phyloP scores from a whole-genome alignment of 1,140 invertebrate genomes.

The Berghia stephanieae region DNA sequence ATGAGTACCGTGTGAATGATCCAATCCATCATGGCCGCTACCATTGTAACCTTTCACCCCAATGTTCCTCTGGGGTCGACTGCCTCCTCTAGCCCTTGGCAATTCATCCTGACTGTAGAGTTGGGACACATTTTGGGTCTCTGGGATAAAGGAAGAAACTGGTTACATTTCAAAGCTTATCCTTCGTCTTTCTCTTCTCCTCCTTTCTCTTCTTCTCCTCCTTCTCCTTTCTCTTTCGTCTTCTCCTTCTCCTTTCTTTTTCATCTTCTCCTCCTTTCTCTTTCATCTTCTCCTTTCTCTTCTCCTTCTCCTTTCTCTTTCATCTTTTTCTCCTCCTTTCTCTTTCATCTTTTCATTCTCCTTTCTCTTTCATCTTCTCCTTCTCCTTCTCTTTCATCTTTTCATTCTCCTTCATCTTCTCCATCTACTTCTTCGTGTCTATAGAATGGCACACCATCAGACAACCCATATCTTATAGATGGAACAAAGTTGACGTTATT shows the following conservation, averaged over 20 bases:
- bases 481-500: no score
- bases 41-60: background rate
- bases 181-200: background rate
- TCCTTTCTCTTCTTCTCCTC: background rate
- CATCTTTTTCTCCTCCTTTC: conserved; percentile 1
- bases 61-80: background rate
- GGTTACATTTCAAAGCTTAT: background rate
- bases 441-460: background rate
- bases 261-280: background rate
- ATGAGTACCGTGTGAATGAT: no score
- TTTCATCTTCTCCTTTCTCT: background rate
- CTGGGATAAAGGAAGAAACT: background rate
- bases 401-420: background rate
- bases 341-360: background rate
- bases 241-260: background rate
- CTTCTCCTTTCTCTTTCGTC: background rate
- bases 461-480: background rate
- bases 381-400: background rate
- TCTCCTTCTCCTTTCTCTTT: no score
- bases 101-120: background rate
- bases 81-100: background rate
- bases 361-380: background rate
- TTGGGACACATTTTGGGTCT: background rate
- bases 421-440: background rate
- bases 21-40: no score